Conservation (phyloP, 2,797 vertebrate genomes). For the Scomberomorus guttatus region DNA sequence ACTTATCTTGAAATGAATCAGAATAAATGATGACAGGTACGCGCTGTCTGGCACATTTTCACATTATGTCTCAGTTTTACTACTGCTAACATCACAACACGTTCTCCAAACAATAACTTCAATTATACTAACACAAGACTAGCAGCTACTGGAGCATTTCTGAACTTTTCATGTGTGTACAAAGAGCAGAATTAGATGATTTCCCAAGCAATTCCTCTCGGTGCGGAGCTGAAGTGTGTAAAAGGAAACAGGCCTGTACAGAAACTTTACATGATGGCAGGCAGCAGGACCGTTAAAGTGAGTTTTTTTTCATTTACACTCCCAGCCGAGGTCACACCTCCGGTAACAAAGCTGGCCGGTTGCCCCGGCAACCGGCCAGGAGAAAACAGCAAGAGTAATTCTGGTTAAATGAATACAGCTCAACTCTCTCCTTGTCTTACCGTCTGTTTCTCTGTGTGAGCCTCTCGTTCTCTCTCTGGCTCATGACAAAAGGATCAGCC, state of each 20-base stretch:
- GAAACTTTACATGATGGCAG: constrained; percentile 16
- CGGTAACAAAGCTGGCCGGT: constrained; percentile 72
- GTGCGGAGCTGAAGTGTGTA: too few relatives aligned
- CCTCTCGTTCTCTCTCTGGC: neutral
- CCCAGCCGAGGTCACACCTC: constrained; percentile 62
- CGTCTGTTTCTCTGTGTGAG: constrained; percentile 30
- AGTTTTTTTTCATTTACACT: constrained; percentile 48
- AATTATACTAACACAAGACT: too few relatives aligned
- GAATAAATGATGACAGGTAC: too few relatives aligned
- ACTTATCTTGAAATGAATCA: too few relatives aligned
- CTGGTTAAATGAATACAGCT: constrained; percentile 55
- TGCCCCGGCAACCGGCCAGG: constrained; percentile 60
- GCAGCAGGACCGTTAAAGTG: constrained; percentile 2
- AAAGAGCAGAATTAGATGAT: too few relatives aligned
- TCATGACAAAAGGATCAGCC: constrained; percentile 50
- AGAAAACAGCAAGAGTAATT: constrained; percentile 57
- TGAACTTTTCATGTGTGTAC: too few relatives aligned
- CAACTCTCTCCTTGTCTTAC: constrained; percentile 31
- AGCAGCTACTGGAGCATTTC: too few relatives aligned
- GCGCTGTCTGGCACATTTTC: too few relatives aligned
- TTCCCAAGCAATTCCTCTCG: too few relatives aligned
- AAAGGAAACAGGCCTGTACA: neutral
- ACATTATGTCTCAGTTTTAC: neutral
- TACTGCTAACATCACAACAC: neutral
- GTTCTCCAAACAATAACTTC: neutral